phyloP scores from a whole-genome alignment of 1,140 invertebrate species.

The Bombus confusus region DNA sequence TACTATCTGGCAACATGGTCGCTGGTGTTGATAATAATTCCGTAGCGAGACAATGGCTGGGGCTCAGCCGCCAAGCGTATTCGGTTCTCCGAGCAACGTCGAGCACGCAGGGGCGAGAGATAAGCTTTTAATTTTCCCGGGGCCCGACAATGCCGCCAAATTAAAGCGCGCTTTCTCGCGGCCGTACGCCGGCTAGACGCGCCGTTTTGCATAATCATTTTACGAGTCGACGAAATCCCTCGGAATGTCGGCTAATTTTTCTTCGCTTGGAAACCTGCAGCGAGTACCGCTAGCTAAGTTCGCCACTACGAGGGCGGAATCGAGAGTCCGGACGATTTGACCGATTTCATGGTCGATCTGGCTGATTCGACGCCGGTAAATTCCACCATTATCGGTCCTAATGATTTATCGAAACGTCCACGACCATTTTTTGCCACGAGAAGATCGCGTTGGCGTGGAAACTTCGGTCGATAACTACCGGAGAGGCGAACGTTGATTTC shows the following conservation, averaged over 20 bases:
- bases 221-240: slow-evolving; percentile 61
- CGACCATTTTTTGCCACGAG: slow-evolving; percentile 17
- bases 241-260: slow-evolving; percentile 40
- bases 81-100: not conserved
- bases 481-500: not conserved
- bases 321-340: slow-evolving; percentile 41
- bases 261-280: not conserved
- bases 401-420: slow-evolving; percentile 22
- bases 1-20: slow-evolving; percentile 64
- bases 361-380: slow-evolving; percentile 33
- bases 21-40: slow-evolving; percentile 74
- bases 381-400: not conserved
- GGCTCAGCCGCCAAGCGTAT: slow-evolving; percentile 33
- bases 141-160: slow-evolving; percentile 71
- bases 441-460: not conserved
- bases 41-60: slow-evolving; percentile 61
- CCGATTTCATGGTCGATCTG: slow-evolving; percentile 48
- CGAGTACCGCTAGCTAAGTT: not conserved
- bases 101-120: slow-evolving; percentile 57
- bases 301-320: not conserved
- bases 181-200: slow-evolving; percentile 5
- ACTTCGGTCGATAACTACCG: not conserved
- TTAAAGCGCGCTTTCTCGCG: slow-evolving; percentile 64
- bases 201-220: slow-evolving; percentile 72
- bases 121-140: slow-evolving; percentile 76